Conservation (phyloP, 2,888 invertebrate genomes). For the Chalcosyrphus nemorum region DNA sequence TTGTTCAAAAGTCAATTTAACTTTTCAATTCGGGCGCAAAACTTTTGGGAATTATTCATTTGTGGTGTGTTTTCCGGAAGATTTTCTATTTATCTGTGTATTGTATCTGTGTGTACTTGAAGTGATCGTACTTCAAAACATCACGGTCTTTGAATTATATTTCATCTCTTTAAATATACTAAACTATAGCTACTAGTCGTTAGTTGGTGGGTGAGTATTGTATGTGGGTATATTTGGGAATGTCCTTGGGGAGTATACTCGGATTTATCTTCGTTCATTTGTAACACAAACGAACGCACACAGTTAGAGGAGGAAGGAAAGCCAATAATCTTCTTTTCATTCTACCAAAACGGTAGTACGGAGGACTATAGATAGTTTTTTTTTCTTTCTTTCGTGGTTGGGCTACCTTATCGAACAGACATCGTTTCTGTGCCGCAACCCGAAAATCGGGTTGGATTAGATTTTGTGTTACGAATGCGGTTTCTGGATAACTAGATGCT, state of each 20-base stretch:
- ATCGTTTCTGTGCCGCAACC: slow-evolving; percentile 29
- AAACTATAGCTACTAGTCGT: no score
- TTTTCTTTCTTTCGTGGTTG: not conserved
- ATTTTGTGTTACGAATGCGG: slow-evolving; percentile 58
- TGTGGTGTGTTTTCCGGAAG: slow-evolving; percentile 60
- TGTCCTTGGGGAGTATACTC: not conserved
- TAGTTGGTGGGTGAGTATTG: no score
- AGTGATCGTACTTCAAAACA: slow-evolving; percentile 52
- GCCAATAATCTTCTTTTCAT: slow-evolving; percentile 63
- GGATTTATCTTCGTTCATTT: slow-evolving; percentile 28
- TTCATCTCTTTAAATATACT: slow-evolving; percentile 19
- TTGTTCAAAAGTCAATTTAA: slow-evolving; percentile 73
- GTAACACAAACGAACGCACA: slow-evolving; percentile 29
- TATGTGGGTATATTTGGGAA: not conserved
- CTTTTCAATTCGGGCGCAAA: slow-evolving; percentile 71
- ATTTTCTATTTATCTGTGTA: slow-evolving; percentile 38
- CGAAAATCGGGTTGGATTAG: slow-evolving; percentile 52
- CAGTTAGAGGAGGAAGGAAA: slow-evolving; percentile 10
- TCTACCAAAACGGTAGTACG: slow-evolving; percentile 8
- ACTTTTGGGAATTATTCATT: slow-evolving; percentile 71
- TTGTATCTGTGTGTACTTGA: slow-evolving; percentile 25
- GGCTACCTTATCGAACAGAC: slow-evolving; percentile 27
- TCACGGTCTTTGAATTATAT: slow-evolving; percentile 23
- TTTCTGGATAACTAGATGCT: slow-evolving; percentile 22
- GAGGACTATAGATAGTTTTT: not conserved